A percentile compares a stretch with the other conserved stretches of the same genome.
Evolutionary conservation across 92 coral and sea anemone species (phyloP).

Genomic region (Palythoa grandis): DNA sequence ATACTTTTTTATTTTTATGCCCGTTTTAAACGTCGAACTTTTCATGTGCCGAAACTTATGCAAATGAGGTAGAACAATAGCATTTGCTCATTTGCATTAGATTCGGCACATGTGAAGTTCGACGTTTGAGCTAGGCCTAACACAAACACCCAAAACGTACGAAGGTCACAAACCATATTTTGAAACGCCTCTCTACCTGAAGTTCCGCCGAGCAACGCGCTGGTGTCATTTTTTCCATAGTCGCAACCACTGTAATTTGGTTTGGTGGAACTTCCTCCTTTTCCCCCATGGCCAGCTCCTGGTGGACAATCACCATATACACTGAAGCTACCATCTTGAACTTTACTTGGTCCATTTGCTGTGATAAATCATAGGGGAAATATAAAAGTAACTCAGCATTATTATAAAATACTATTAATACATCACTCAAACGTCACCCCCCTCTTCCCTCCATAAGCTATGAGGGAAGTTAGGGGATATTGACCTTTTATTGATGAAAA

Average conservation of each 20-base stretch:
- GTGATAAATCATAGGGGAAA: neutral
- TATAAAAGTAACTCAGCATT: neutral
- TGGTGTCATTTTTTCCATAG: conserved; percentile 9
- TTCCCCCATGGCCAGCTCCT: conserved; percentile 25
- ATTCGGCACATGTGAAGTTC: no score
- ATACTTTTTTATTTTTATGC: no score
- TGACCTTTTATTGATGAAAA: no score
- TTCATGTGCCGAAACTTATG: no score
- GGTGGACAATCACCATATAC: neutral
- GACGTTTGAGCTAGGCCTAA: no score
- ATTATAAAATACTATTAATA: neutral
- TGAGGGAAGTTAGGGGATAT: no score
- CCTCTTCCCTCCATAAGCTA: no score
- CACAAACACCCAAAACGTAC: no score
- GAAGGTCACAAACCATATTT: neutral
- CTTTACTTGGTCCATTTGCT: conserved; percentile 21
- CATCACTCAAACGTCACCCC: no score
- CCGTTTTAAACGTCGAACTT: no score
- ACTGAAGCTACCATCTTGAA: neutral
- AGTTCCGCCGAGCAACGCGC: conserved; percentile 1
- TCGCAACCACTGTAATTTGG: neutral
- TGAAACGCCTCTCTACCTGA: neutral
- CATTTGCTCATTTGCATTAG: no score
- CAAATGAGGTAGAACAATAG: no score
- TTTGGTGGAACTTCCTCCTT: neutral